phyloP scores from a whole-genome alignment of 2,888 invertebrate genomes.

The Pasiphila rectangulata region DNA sequence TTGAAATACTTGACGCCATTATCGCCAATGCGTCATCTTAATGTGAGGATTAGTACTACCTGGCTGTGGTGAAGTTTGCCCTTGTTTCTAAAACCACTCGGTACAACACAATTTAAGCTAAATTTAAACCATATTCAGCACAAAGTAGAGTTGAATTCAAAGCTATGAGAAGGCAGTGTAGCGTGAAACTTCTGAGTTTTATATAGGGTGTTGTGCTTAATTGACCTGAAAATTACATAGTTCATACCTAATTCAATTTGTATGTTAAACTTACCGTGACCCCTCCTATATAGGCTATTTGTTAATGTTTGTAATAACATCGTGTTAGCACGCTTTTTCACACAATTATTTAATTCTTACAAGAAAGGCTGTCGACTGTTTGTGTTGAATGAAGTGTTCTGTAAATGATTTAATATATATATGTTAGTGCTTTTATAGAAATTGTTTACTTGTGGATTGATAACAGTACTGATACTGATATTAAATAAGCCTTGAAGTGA shows the following conservation, averaged over 20 bases:
- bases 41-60: no score
- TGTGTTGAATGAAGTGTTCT: neutral
- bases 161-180: conserved; percentile 30
- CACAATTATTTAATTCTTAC: neutral
- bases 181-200: conserved; percentile 52
- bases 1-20: no score
- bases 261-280: conserved; percentile 23
- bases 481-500: no score
- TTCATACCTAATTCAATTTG: conserved; percentile 50
- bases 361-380: no score
- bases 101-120: neutral
- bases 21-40: no score
- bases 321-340: neutral
- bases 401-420: no score
- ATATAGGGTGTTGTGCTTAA: conserved; percentile 53
- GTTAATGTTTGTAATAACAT: conserved; percentile 3
- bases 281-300: conserved; percentile 20
- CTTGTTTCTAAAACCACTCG: no score
- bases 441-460: no score
- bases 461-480: no score
- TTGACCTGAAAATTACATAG: conserved; percentile 56
- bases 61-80: no score
- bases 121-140: neutral
- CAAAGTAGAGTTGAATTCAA: neutral
- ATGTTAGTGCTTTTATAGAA: no score